phyloP scores from a whole-genome alignment of 2,888 invertebrate species.

The Protonemura montana region DNA sequence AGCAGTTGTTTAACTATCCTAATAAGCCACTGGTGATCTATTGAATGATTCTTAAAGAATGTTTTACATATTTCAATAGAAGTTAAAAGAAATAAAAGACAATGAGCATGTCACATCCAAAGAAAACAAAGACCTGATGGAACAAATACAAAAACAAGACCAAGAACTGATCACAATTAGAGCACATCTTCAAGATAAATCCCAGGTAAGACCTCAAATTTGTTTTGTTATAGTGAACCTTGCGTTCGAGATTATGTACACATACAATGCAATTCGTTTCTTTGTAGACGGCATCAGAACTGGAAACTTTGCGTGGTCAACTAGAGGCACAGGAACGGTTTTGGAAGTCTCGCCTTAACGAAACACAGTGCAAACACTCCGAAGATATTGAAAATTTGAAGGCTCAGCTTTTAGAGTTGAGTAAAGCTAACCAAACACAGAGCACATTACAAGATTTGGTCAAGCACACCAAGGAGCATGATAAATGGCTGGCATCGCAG shows the following conservation, averaged over 20 bases:
- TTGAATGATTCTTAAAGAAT: not conserved
- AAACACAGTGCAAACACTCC: slow-evolving; percentile 55
- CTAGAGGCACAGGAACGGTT: slow-evolving; percentile 55
- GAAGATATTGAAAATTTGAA: slow-evolving; percentile 56
- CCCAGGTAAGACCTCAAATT: slow-evolving; percentile 54
- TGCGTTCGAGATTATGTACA: slow-evolving; percentile 20
- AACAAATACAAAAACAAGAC: slow-evolving; percentile 62
- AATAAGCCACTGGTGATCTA: not conserved
- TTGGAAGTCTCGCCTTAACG: slow-evolving; percentile 57
- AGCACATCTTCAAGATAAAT: slow-evolving; percentile 59
- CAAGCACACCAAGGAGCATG: not conserved
- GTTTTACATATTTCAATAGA: slow-evolving; percentile 51
- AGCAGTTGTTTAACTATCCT: too few species aligned
- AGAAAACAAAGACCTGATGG: slow-evolving; percentile 37
- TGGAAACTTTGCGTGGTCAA: slow-evolving; percentile 55
- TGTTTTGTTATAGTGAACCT: not conserved
- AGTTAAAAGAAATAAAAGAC: slow-evolving; percentile 52
- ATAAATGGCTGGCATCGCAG: not conserved
- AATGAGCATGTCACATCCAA: slow-evolving; percentile 38
- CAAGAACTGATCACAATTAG: slow-evolving; percentile 62
- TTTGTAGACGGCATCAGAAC: slow-evolving; percentile 54
- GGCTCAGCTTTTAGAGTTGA: slow-evolving; percentile 49
- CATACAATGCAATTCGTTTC: not conserved
- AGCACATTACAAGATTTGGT: not conserved
- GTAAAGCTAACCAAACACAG: not conserved